Conservation (phyloP, 2,113 vertebrate genomes). For the Ptilonorhynchus violaceus region DNA sequence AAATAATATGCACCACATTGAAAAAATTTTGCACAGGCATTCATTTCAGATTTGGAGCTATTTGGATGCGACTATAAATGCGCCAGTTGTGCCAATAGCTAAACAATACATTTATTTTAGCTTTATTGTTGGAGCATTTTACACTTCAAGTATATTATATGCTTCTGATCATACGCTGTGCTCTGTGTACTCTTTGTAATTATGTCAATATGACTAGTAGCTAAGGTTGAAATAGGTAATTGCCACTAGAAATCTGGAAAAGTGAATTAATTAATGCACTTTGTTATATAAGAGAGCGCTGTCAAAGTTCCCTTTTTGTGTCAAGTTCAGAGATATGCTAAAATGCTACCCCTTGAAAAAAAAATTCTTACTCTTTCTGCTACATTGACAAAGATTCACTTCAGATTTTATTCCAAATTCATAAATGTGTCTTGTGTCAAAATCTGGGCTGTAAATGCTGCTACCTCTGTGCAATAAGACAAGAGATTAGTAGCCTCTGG, state of each 20-base stretch:
- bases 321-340: neutral
- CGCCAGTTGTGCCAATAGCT: neutral
- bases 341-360: neutral
- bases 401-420: constrained; percentile 1
- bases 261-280: constrained; percentile 45
- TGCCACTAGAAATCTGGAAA: constrained; percentile 16
- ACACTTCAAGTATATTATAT: constrained; percentile 11
- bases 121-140: constrained; percentile 39
- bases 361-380: neutral
- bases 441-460: neutral
- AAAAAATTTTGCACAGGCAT: neutral
- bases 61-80: neutral
- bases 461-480: neutral
- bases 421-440: neutral
- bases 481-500: neutral
- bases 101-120: constrained; percentile 11
- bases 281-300: neutral
- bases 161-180: neutral
- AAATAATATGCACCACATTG: neutral
- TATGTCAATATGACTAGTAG: constrained; percentile 20
- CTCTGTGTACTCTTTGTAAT: constrained; percentile 1
- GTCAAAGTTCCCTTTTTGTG: constrained; percentile 19
- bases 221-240: constrained; percentile 40
- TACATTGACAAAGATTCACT: neutral
- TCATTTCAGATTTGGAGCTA: neutral